Evolutionary conservation across 1,140 invertebrate genomes (phyloP), one percentile per base, ranked within the genome.

Genomic region (Rhagoletis zephyria): DNA sequence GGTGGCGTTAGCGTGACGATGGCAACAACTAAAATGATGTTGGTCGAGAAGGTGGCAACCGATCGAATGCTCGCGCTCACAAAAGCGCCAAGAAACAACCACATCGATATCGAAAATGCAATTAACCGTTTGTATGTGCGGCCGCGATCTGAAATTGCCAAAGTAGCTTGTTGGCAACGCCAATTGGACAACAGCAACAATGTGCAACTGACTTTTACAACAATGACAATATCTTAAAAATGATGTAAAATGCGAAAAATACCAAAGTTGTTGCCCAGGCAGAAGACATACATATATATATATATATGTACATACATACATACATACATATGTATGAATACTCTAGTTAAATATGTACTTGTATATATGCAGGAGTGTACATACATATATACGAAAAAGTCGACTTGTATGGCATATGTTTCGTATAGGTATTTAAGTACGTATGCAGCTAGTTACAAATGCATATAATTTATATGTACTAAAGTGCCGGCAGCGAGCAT

Each of bases 41-140:
- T 56, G 63, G 51, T 30, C 45, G 12, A 30, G 63, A 42, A 87
- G 63, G 63, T 70, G 63, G 64, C 48, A 12, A 64, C 14, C 61
- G 64, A 65, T 42, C 51, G 70, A 88, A 51, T 61, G 87, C 61
- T 59, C 74, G 45, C 63, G 42, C 87, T 59, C 74, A 14, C 12
- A 63, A 30, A 63, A n/a, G 61, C 61, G 12, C n/a, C 89, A 81
- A 91, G 91, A 92, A 92, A 91, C 91, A 90, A 91, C 88, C 89
- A 90, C 91, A 92, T 90, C 91, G 91, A 92, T 92, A 92, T 92
- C 91, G 91, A 92, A 81, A 92, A 92, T 92, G 91, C 91, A 92
- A 92, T 92, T 92, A 92, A 92, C 90, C 91, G 60, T 85, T 85
- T 85, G 59, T 48, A 14, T 85, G 60, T 85, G 30, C n/a, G 19